Conservation (phyloP, 2,113 vertebrate species). For the Ammospiza nelsoni region DNA sequence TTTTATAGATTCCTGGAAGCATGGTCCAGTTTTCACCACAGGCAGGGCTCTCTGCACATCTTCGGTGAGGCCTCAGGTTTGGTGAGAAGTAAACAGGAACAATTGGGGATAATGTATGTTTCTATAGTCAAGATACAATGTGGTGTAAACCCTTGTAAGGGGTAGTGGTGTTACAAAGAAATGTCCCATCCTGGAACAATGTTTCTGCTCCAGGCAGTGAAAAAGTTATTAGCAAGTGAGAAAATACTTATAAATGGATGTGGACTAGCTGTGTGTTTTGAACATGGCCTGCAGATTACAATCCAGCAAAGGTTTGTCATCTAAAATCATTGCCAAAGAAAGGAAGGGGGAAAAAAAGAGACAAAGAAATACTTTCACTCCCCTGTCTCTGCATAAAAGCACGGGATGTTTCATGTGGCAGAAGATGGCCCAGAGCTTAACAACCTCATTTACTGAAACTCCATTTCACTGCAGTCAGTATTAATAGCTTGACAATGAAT, state of each 20-base stretch:
- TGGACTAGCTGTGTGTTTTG: background rate
- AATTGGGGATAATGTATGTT: background rate
- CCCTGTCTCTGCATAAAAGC: background rate
- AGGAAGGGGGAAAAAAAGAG: background rate
- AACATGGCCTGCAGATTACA: background rate
- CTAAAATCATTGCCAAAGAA: background rate
- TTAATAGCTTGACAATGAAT: conserved; percentile 73
- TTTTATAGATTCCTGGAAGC: background rate
- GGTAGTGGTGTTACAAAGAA: background rate
- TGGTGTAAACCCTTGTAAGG: background rate
- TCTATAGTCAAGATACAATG: accelerated
- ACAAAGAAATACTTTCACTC: background rate
- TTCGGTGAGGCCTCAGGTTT: background rate
- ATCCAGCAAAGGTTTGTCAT: background rate
- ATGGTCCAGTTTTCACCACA: background rate
- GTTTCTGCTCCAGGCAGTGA: background rate
- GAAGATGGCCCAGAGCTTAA: conserved; percentile 61
- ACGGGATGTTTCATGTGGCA: background rate
- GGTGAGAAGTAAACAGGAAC: background rate
- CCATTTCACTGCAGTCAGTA: conserved; percentile 65
- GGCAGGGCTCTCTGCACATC: background rate
- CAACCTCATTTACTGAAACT: conserved; percentile 57
- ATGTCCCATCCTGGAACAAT: background rate
- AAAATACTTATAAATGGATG: background rate
- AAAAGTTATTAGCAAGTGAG: background rate